Conservation (phyloP, 2,113 vertebrate species). For the Dicentrarchus labrax region DNA sequence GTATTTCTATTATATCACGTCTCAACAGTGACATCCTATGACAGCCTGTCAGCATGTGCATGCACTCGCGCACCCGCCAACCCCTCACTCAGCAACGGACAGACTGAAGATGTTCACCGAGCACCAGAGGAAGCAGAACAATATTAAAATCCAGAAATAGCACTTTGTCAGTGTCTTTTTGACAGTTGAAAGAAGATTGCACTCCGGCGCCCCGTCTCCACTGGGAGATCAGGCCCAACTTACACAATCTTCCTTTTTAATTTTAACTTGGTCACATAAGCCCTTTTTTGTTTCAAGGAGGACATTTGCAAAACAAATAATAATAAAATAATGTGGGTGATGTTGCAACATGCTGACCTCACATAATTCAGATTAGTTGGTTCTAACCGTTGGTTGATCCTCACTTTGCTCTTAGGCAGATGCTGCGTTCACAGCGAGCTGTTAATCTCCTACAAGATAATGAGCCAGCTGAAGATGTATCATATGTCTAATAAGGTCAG, state of each 20-base stretch:
- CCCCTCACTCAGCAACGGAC: slow-evolving; percentile 22
- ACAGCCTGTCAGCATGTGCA: slow-evolving; percentile 25
- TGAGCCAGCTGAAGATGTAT: slow-evolving; percentile 57
- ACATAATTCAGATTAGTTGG: slow-evolving; percentile 48
- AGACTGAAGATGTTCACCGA: slow-evolving; percentile 27
- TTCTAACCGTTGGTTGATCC: slow-evolving; percentile 43
- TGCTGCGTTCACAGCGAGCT: slow-evolving; percentile 45
- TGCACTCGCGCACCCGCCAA: neutral
- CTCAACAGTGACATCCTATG: neutral
- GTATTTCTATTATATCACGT: slow-evolving; percentile 16
- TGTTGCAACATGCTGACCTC: slow-evolving; percentile 48
- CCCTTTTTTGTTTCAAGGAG: slow-evolving; percentile 2
- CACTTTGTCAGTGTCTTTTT: slow-evolving; percentile 44
- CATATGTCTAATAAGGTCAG: slow-evolving; percentile 51
- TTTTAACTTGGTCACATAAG: slow-evolving; percentile 38
- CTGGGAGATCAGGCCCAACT: slow-evolving; percentile 27
- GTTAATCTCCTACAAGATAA: slow-evolving; percentile 65
- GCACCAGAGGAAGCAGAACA: slow-evolving; percentile 38
- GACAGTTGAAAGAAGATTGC: slow-evolving; percentile 36
- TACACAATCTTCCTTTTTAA: slow-evolving; percentile 37
- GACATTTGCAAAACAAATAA: neutral
- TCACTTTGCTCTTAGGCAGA: slow-evolving; percentile 49
- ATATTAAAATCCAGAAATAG: slow-evolving; percentile 56
- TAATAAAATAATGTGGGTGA: neutral
- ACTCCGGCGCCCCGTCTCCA: neutral